A percentile compares a stretch with the other conserved stretches of the same genome.
Conservation (phyloP, 2,888 invertebrate genomes). For the Petrolisthes manimaculis region DNA sequence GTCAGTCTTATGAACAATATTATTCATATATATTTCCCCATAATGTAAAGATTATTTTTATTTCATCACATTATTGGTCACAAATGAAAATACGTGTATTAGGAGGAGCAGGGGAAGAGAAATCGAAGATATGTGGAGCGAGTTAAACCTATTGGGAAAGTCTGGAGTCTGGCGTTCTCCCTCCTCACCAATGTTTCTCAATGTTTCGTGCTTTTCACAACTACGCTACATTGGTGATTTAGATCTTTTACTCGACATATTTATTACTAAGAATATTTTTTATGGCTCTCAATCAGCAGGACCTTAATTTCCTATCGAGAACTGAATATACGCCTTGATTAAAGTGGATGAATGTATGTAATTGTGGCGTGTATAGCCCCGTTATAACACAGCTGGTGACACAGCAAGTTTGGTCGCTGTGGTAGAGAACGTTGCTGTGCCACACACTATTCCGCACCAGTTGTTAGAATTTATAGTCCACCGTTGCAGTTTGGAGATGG, state of each 20-base stretch:
- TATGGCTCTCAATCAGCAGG: background rate
- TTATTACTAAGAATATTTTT: background rate
- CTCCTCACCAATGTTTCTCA: constrained; percentile 3
- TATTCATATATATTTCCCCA: background rate
- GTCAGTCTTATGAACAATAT: background rate
- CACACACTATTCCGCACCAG: constrained; percentile 8
- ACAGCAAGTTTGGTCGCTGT: background rate
- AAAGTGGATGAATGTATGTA: background rate
- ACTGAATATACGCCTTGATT: too few relatives aligned
- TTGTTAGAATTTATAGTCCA: constrained; percentile 14
- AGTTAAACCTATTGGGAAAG: constrained; percentile 15
- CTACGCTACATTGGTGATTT: background rate
- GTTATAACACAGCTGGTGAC: background rate
- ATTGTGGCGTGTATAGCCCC: background rate
- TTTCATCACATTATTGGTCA: background rate
- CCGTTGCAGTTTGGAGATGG: constrained; percentile 8
- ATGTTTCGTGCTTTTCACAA: constrained; percentile 12
- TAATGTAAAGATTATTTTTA: background rate
- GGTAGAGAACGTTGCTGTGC: background rate
- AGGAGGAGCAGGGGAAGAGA: background rate
- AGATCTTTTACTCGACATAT: background rate
- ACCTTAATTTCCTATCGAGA: too few relatives aligned
- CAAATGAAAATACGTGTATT: background rate
- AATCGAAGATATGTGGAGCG: background rate
- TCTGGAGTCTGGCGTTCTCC: background rate